Base-by-base conservation (phyloP, 2,113 vertebrate genomes). In the Fregata magnificens region DNA sequence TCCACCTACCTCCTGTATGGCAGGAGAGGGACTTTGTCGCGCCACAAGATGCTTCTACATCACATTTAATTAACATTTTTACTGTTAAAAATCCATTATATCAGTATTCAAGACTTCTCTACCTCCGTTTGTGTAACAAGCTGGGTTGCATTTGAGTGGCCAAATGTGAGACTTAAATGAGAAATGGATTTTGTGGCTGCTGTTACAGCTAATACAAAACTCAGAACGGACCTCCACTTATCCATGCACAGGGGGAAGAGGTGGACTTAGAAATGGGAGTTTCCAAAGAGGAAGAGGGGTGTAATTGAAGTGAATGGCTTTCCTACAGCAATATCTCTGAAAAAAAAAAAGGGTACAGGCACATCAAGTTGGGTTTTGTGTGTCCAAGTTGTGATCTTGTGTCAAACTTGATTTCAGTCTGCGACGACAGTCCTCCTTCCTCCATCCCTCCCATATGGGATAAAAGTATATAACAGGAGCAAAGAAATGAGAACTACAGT, bases 371-470 rank as follows among this genome's bases (percentile, higher is more conserved):
- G 32, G 21, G n/a, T 34, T 65, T 83, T 66, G 10, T 44, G 24
- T 26, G 13, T 71, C 56, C 52, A 76, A 1, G n/a, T 59, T 74
- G 38, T 69, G 42, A 38, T 90, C 65, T 36, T 73, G 7, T 17
- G 21, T 87, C 70, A 85, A 59, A 49, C 49, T 85, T 5, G 0
- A 3, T 55, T 76, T 86, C 50, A 83, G 21, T 65, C 19, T 62
- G 18, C 3, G 1, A 0, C 31, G 31, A 13, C 26, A 34, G 18
- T 47, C 32, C 7, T 71, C 6, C 13, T 71, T 1, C 0, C 34
- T 86, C 31, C 4, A 10, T 50, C 40, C 18, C 10, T 90, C 58
- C n/a, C 6, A 0, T 59, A 8, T 9, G 11, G 47, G 40, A 40
- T 31, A n/a, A 53, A 77, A 52, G 20, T 44, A 28, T 34, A 2